Evolutionary conservation across 2,888 invertebrate species (phyloP), one percentile per base, ranked within the genome.

Genomic region (Philopedon plagiatum): DNA sequence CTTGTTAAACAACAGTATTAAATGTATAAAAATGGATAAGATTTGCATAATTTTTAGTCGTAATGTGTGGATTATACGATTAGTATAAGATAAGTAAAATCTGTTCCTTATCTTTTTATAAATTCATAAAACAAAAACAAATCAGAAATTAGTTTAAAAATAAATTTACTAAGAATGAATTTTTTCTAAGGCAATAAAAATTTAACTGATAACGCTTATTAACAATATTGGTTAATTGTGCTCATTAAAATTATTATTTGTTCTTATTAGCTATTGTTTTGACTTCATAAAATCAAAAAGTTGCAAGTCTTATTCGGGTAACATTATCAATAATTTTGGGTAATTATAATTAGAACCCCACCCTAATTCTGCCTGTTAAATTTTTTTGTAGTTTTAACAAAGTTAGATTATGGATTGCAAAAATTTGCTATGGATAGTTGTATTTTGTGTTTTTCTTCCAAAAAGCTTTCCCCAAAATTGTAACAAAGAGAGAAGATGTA

Each of bases 401-500:
- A 44, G 23, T 61, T 61, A 61, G 32, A 61, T 18, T 9, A 61
- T 61, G 61, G 61, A 29, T 37, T 15, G 29, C 11, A 60, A 26
- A 13, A 32, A 58, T 8, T 56, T 65, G 9, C 13, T 64, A 5
- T 65, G 65, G 65, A 29, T 57, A 19, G 23, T 57, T 21, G 9
- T 65, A 15, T 37, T 65, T 13, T 65, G 65, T 19, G 26, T 5
- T 21, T 18, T 65, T 13, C 26, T 54, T 29, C 37, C 61, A 9
- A 44, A 19, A 19, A 19, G n/a, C 9, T 66, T 44, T 34, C 7
- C 49, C 13, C 26, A 15, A 5, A 76, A 70, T 71, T 80, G 80
- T 66, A 76, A 64, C 37, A 76, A 65, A 13, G 81, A 80, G 61
- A 71, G 70, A 23, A 77, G 71, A 71, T 83, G 83, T 75, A 75